A percentile compares a stretch with the other conserved stretches of the same genome.
These are phyloP conservation scores for Gallinago paraguaiae DNA, from an alignment of 2,113 vertebrate species.

Conservation along the genomic window DNA sequence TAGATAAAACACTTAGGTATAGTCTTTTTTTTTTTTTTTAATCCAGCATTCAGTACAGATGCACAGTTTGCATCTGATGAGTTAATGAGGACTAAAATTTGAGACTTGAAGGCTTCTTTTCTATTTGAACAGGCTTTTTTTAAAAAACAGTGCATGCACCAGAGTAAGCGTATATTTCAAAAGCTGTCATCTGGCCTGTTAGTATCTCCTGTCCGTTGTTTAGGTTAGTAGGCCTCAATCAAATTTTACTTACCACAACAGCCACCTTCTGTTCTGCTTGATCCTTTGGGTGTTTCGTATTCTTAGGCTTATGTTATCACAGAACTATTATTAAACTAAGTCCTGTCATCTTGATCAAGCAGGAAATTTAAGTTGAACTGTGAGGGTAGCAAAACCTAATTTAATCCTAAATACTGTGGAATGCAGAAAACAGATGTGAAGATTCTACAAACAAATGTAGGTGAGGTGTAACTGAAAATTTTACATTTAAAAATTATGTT, in stretches of 20 bases:
- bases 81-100: not conserved
- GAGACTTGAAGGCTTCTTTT: not conserved
- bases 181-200: not conserved
- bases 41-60: not conserved
- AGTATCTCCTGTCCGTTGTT: not conserved
- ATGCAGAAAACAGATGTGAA: not conserved
- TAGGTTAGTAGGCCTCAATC: not conserved
- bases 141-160: not conserved
- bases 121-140: not conserved
- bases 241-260: not conserved
- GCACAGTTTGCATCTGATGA: not conserved
- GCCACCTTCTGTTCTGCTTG: not conserved
- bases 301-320: not conserved
- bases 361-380: not conserved
- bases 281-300: not conserved
- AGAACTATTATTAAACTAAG: not conserved
- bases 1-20: not conserved
- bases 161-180: not conserved
- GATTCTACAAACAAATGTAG: not conserved
- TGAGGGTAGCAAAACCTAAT: not conserved
- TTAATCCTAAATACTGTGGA: not conserved
- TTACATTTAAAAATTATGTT: not conserved
- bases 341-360: not conserved
- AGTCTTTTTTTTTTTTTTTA: rapidly evolving
- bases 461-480: not conserved